phyloP scores from a whole-genome alignment of 1,140 invertebrate species.

The Coenobita brevimanus region DNA sequence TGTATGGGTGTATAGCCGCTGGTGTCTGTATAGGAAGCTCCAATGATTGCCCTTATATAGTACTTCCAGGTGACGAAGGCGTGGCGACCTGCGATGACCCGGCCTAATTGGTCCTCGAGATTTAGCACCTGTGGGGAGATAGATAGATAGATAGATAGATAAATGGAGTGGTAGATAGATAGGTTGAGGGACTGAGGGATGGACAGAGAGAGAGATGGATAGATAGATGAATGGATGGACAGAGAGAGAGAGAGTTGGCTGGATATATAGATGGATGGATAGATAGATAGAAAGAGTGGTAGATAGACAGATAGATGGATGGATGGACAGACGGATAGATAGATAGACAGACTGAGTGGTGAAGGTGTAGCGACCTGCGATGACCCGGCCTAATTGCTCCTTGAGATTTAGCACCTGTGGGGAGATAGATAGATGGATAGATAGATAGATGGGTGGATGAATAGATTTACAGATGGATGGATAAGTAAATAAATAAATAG shows the following conservation, averaged over 20 bases:
- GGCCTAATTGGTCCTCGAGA: slow-evolving; percentile 26
- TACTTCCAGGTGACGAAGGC: slow-evolving; percentile 61
- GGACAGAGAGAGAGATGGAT: not conserved
- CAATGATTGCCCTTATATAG: slow-evolving; percentile 37
- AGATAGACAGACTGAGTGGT: too few species aligned
- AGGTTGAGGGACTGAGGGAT: not conserved
- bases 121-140: slow-evolving; percentile 15
- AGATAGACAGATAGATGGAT: too few species aligned
- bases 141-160: not conserved
- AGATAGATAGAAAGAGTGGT: too few species aligned
- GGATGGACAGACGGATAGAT: too few species aligned
- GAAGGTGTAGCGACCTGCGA: not conserved
- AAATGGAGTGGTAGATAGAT: not conserved
- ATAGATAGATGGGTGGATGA: too few species aligned
- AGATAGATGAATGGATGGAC: not conserved
- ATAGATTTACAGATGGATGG: too few species aligned
- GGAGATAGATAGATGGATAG: too few species aligned
- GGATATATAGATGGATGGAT: not conserved
- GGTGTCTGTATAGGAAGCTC: slow-evolving; percentile 20
- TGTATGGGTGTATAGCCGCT: slow-evolving; percentile 37
- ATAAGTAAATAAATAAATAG: too few species aligned
- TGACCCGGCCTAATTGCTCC: too few species aligned
- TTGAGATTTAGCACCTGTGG: too few species aligned
- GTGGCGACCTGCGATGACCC: slow-evolving; percentile 32
- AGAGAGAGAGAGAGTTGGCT: not conserved